Conservation (phyloP, 2,113 vertebrate genomes). For the crab-eating macaque (Macaca fascicularis) region DNA sequence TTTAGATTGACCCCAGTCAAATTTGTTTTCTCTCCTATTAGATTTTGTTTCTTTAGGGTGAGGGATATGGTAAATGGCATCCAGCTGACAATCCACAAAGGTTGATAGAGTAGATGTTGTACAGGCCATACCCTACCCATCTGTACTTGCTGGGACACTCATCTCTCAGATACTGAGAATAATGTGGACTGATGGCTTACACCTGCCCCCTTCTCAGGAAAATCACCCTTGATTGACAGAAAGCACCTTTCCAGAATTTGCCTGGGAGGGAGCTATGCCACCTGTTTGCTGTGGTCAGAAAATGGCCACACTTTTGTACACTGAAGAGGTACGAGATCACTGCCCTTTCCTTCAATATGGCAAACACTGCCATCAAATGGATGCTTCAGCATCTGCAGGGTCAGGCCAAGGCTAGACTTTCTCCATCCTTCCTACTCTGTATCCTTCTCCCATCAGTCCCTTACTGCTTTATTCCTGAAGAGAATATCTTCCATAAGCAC, state of each 20-base stretch:
- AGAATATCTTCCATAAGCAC: background rate
- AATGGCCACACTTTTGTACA: background rate
- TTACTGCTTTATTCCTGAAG: background rate
- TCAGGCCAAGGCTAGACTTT: background rate
- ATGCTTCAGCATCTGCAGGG: background rate
- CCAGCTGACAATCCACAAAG: background rate
- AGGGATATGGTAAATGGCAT: background rate
- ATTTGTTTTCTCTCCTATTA: background rate
- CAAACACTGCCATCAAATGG: background rate
- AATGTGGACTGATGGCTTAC: background rate
- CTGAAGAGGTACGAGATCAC: background rate
- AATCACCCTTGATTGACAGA: background rate
- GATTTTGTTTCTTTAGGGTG: background rate
- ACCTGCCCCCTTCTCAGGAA: background rate
- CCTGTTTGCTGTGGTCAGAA: background rate
- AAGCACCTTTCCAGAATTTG: background rate
- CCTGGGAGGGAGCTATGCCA: background rate
- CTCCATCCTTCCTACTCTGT: background rate
- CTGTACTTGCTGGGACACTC: background rate
- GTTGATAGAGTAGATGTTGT: background rate
- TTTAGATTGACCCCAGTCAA: background rate
- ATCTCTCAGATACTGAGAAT: background rate
- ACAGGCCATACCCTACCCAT: background rate
- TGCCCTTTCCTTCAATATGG: background rate
- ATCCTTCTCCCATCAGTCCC: background rate